phyloP scores from a whole-genome alignment of 2,113 vertebrate species.

The Limnothrissa miodon region DNA sequence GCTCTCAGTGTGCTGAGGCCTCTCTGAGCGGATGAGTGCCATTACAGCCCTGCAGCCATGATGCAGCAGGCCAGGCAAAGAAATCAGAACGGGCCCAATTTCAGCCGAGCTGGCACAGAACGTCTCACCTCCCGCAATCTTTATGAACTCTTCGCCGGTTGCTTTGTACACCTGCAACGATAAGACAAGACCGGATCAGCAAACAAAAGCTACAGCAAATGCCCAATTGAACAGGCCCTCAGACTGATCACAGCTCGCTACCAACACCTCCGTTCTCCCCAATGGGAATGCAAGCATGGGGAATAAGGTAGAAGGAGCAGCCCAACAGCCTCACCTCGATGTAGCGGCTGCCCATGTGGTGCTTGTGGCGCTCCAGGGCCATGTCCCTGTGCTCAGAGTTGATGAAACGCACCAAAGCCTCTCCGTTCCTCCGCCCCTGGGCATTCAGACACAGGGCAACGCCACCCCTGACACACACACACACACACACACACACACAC shows the following conservation, averaged over 20 bases:
- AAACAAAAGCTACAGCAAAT: background rate
- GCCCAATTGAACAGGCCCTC: background rate
- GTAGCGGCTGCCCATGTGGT: slow-evolving; percentile 96
- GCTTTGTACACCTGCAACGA: slow-evolving; percentile 89
- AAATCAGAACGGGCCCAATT: background rate
- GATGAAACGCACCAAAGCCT: slow-evolving; percentile 90
- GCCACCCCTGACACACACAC: slow-evolving; percentile 77
- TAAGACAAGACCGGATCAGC: background rate
- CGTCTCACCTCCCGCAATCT: slow-evolving; percentile 95
- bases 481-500: slow-evolving; percentile 21
- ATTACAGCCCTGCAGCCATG: background rate
- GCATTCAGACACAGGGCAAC: slow-evolving; percentile 94
- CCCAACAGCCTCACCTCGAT: slow-evolving; percentile 79
- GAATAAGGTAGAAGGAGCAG: background rate
- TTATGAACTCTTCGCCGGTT: slow-evolving; percentile 93
- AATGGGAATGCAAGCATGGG: background rate
- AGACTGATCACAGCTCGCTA: background rate
- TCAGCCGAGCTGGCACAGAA: background rate
- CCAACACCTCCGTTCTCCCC: background rate
- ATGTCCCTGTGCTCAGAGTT: slow-evolving; percentile 89
- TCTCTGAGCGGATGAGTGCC: background rate
- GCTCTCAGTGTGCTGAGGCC: background rate
- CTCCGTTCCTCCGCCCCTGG: slow-evolving; percentile 92
- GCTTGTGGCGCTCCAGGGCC: slow-evolving; percentile 91
- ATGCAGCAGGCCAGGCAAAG: background rate